A percentile compares a stretch with the other conserved stretches of the same genome.
Evolutionary conservation across 2,113 vertebrate species (phyloP).

Genomic region (Gymnarchus niloticus): DNA sequence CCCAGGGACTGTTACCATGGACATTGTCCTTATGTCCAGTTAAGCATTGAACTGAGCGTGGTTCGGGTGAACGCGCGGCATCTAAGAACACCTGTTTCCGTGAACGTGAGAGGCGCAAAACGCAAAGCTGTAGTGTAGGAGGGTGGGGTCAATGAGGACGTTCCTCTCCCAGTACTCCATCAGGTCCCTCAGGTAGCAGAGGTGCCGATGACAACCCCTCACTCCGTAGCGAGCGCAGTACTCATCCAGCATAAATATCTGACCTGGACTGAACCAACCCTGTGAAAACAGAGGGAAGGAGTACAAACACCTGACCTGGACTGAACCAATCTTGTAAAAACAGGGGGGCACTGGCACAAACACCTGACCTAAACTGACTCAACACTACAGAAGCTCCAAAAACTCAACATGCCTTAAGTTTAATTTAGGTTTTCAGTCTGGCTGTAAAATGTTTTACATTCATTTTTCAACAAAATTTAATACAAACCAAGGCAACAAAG

Average conservation of each 20-base stretch:
- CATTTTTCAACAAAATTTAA: background rate
- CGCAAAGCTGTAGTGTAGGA: slow-evolving; percentile 98
- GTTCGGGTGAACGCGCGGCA: background rate
- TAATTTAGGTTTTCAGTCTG: too few species aligned
- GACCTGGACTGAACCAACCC: slow-evolving; percentile 98
- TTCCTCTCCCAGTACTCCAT: slow-evolving; percentile 84
- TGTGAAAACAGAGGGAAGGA: slow-evolving; percentile 44
- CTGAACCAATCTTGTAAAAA: background rate
- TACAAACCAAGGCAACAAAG: background rate
- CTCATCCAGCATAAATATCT: slow-evolving; percentile 94
- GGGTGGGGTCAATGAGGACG: slow-evolving; percentile 86
- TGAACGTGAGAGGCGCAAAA: slow-evolving; percentile 98
- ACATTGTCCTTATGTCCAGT: background rate
- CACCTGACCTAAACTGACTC: background rate
- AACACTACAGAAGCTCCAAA: background rate
- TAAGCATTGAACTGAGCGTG: too few species aligned
- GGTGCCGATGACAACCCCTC: slow-evolving; percentile 88
- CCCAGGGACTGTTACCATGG: background rate
- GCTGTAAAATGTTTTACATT: too few species aligned
- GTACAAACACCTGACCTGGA: background rate
- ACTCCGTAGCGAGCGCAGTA: slow-evolving; percentile 94
- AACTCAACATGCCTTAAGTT: too few species aligned
- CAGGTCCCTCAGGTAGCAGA: slow-evolving; percentile 87
- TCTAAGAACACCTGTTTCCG: slow-evolving; percentile 86
- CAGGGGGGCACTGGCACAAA: too few species aligned